Conservation (phyloP, 2,888 invertebrate species). For the Pseudococcus jackbeardsleyi region DNA sequence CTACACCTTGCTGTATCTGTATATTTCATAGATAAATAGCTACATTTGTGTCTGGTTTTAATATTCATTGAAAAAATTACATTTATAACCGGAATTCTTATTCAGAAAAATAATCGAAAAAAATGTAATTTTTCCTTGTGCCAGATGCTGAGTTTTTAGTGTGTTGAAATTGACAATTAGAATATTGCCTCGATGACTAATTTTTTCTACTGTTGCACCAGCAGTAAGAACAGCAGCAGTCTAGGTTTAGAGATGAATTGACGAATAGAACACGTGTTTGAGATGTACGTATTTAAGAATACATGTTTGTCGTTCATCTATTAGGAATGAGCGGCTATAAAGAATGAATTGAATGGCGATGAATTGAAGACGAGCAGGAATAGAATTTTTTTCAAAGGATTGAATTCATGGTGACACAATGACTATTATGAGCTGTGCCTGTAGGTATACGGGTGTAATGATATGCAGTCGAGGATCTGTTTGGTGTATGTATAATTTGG, state of each 20-base stretch:
- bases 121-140: background rate
- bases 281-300: background rate
- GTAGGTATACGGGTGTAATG: background rate
- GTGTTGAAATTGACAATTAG: background rate
- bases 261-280: background rate
- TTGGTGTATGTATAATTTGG: background rate
- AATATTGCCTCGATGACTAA: background rate
- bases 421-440: background rate
- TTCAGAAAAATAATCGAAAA: background rate
- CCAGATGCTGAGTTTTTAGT: background rate
- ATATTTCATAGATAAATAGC: background rate
- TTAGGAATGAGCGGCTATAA: too few species aligned
- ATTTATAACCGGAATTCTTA: background rate
- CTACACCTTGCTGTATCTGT: background rate
- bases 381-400: background rate
- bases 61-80: conserved; percentile 3
- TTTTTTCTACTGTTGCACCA: background rate
- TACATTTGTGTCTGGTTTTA: background rate
- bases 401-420: background rate
- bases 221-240: background rate
- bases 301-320: too few species aligned
- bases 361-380: background rate
- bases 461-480: background rate
- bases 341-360: too few species aligned
- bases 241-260: background rate